Base-by-base conservation (phyloP, 2,113 vertebrate species). In the Acanthochromis polyacanthus region DNA sequence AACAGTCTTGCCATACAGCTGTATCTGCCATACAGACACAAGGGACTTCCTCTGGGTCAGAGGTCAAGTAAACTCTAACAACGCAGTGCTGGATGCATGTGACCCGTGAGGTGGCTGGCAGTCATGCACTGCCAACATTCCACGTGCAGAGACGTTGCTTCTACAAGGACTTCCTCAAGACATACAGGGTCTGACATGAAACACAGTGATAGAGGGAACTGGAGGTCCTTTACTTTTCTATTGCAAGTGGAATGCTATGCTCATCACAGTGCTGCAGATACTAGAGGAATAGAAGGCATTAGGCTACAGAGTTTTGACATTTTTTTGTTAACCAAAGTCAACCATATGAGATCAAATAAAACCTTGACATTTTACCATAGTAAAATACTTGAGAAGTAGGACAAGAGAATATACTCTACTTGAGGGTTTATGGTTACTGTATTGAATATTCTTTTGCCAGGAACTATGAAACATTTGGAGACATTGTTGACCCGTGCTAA, bases 11-110 rank as follows among this genome's bases (percentile, higher is more conserved):
- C 60, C 71, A 32, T 43, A 3, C 65, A 63, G 66, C 48, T 70
- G 58, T 45, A 74, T 87, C 73, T 86, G 67, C 74, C 71, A 61
- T 53, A 74, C 40, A 78, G 68, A 87, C 83, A 76, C 80, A 30
- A 63, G 82, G 62, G 83, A 62, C 78, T 52, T 43, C 46, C 80
- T 55, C 66, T 14, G 55, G 62, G 87, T 87, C 86, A 89, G 58
- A 76, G 91, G 89, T 92, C 89, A 77, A 50, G 83, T 76, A 86
- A 88, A 90, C 88, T 75, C 53, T 43, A 60, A 78, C 76, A 52
- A 60, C 1, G 51, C 67, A 58, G 69, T 50, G 53, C 9, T 71
- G 81, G 70, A 83, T 48, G 38, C 73, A 82, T 43, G 55, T 78
- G 81, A 74, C 74, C 71, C 3, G 20, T 45, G 66, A 75, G 50